Percentiles rank a stretch among this genome's conserved stretches.
phyloP scores from a whole-genome alignment of 2,113 vertebrate species.

The Corythoichthys intestinalis region DNA sequence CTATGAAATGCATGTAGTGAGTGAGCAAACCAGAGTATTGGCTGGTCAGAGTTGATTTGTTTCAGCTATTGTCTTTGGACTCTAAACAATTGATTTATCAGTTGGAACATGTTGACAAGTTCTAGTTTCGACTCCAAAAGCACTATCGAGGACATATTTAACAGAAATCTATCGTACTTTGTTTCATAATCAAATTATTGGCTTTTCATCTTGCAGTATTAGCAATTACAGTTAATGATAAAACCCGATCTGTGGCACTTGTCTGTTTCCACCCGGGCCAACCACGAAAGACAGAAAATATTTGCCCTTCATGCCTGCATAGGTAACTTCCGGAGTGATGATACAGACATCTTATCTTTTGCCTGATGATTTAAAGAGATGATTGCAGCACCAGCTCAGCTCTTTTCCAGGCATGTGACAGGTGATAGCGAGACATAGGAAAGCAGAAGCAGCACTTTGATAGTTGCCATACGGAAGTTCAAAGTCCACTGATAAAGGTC shows the following conservation, averaged over 20 bases:
- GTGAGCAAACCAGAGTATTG: conserved; percentile 1
- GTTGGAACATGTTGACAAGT: background rate
- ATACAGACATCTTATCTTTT: conserved; percentile 29
- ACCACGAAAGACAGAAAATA: background rate
- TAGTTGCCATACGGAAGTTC: conserved; percentile 42
- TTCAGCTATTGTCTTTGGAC: background rate
- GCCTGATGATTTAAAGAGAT: conserved; percentile 26
- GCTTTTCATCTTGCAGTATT: background rate
- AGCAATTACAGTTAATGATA: background rate
- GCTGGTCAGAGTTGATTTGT: background rate
- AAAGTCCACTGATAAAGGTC: conserved; percentile 53
- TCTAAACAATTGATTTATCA: conserved; percentile 12
- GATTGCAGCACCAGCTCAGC: conserved; percentile 41
- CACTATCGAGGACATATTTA: background rate
- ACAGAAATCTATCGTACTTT: background rate
- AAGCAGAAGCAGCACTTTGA: conserved; percentile 37
- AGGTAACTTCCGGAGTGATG: conserved; percentile 11
- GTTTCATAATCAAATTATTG: background rate
- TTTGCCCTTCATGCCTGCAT: background rate
- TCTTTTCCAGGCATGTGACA: conserved; percentile 41
- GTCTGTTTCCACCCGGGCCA: background rate
- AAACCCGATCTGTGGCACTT: background rate
- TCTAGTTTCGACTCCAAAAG: background rate
- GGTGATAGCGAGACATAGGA: conserved; percentile 17
- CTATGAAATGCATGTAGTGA: background rate